A percentile compares a stretch with the other conserved stretches of the same genome.
These are phyloP conservation scores for Notodonta ziczac DNA, from an alignment of 2,888 invertebrate genomes.

Conservation along the genomic window DNA sequence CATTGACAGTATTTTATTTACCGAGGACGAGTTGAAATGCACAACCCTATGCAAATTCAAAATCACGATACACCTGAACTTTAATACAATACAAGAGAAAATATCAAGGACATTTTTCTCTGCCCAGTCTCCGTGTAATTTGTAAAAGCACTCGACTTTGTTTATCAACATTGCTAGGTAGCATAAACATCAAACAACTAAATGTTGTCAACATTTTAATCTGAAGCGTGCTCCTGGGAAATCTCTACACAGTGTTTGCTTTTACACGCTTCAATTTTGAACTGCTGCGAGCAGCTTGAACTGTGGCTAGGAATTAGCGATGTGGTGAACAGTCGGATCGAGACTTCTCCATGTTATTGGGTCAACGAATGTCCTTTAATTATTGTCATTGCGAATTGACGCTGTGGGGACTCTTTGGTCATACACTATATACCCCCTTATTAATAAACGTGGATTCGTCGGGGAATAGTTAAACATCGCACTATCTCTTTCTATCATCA, in stretches of 20 bases:
- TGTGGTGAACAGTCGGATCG: background rate
- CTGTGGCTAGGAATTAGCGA: background rate
- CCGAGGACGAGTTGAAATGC: background rate
- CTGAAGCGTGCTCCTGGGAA: slow-evolving; percentile 38
- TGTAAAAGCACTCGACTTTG: slow-evolving; percentile 32
- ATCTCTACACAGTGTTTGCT: slow-evolving; percentile 22
- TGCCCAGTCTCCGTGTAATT: slow-evolving; percentile 16
- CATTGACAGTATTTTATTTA: too few species aligned
- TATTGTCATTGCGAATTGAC: slow-evolving; percentile 1
- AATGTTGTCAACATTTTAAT: slow-evolving; percentile 37
- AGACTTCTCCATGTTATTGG: too few species aligned
- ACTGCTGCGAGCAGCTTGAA: slow-evolving; percentile 26
- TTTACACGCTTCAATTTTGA: slow-evolving; percentile 30
- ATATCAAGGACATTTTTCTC: background rate
- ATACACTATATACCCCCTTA: too few species aligned
- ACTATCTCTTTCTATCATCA: too few species aligned
- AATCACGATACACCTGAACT: background rate
- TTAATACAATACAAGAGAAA: background rate
- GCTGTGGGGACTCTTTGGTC: background rate
- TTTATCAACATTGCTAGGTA: slow-evolving; percentile 26
- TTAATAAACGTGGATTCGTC: too few species aligned
- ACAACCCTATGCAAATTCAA: background rate
- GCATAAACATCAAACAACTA: slow-evolving; percentile 38
- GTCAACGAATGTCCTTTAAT: background rate
- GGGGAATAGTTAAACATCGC: too few species aligned